phyloP scores from a whole-genome alignment of 2,888 invertebrate species.

The Proisotoma minuta region DNA sequence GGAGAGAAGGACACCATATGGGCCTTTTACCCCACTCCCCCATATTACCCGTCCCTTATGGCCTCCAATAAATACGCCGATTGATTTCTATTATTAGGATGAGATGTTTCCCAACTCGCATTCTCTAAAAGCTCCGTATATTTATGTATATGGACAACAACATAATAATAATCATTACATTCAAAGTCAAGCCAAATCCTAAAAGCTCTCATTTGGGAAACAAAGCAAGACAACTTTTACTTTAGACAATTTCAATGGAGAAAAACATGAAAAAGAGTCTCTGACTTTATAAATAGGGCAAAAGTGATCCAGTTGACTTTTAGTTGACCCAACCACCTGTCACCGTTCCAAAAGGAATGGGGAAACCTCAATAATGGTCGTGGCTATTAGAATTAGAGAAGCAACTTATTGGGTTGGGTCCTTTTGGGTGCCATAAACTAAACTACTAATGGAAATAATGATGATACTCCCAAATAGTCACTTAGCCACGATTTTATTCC shows the following conservation, averaged over 20 bases:
- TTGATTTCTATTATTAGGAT: neutral
- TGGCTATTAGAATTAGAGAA: neutral
- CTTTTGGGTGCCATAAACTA: neutral
- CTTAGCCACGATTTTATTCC: conserved; percentile 5
- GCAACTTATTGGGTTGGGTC: neutral
- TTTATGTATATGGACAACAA: no score
- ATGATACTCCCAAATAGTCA: conserved; percentile 2
- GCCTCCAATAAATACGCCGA: neutral
- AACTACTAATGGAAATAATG: conserved; percentile 1
- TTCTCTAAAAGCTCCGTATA: no score
- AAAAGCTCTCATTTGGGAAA: no score
- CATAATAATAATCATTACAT: no score
- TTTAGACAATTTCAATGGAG: no score
- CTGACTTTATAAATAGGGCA: no score
- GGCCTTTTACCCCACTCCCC: neutral
- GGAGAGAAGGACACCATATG: neutral
- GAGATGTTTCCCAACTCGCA: no score
- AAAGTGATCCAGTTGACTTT: neutral
- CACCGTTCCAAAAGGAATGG: neutral
- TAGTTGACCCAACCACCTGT: conserved; percentile 5
- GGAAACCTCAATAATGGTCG: neutral
- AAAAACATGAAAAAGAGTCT: no score
- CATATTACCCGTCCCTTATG: neutral
- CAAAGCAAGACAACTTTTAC: no score
- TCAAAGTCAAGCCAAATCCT: no score